Percentiles rank a stretch among this genome's conserved stretches.
phyloP scores from a whole-genome alignment of 2,113 vertebrate genomes.

The Propithecus coquereli region DNA sequence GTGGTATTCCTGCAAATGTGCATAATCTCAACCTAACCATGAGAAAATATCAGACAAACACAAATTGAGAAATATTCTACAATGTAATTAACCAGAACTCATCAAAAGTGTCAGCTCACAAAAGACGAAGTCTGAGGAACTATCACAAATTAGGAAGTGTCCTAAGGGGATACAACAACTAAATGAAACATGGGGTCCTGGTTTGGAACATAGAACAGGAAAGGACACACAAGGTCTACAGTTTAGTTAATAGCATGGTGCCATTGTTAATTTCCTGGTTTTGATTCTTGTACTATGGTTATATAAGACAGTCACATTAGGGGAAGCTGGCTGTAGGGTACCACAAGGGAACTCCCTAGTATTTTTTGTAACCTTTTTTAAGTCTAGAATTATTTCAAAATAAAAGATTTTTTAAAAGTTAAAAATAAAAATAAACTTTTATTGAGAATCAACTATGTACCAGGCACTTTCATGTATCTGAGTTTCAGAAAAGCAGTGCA shows the following conservation, averaged over 20 bases:
- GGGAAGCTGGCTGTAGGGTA: background rate
- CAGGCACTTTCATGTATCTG: background rate
- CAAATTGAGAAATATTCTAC: background rate
- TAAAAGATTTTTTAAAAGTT: background rate
- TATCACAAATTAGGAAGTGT: background rate
- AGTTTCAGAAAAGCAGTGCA: background rate
- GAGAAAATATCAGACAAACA: background rate
- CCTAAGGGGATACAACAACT: background rate
- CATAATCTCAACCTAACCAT: background rate
- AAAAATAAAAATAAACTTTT: constrained; percentile 6
- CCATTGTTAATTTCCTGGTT: background rate
- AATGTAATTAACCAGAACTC: background rate
- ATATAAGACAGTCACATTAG: background rate
- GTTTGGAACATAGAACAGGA: background rate
- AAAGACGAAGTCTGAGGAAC: background rate
- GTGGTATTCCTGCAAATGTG: background rate
- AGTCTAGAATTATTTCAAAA: constrained; percentile 13
- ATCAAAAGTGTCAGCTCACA: background rate
- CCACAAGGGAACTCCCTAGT: background rate
- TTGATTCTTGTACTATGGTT: background rate
- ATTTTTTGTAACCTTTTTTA: constrained; percentile 16
- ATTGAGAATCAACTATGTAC: background rate
- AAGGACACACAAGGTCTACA: background rate
- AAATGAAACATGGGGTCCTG: background rate
- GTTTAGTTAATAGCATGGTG: background rate